phyloP scores from a whole-genome alignment of 2,888 invertebrate genomes.

The Sphaerophoria taeniata region DNA sequence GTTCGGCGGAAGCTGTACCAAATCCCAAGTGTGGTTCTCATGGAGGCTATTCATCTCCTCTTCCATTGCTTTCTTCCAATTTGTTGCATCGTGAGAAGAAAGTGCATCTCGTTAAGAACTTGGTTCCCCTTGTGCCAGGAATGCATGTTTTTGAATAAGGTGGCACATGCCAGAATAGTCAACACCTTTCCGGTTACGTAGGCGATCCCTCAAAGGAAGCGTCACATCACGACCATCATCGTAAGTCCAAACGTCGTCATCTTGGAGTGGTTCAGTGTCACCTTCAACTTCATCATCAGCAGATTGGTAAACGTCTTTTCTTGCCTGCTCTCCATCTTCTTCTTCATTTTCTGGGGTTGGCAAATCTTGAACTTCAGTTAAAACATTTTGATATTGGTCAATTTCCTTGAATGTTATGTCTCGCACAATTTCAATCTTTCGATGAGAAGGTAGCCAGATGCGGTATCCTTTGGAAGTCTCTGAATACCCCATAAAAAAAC shows the following conservation, averaged over 20 bases:
- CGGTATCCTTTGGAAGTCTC: slow-evolving; percentile 56
- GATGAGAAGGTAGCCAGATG: slow-evolving; percentile 44
- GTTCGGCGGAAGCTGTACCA: neutral
- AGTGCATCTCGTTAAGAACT: slow-evolving; percentile 28
- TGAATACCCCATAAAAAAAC: slow-evolving; percentile 54
- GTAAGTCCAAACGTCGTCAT: neutral
- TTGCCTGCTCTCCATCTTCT: neutral
- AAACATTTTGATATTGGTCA: neutral
- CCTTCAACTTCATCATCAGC: slow-evolving; percentile 4
- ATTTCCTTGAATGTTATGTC: slow-evolving; percentile 53
- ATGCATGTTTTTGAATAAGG: neutral
- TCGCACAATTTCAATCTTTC: slow-evolving; percentile 45
- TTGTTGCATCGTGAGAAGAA: neutral
- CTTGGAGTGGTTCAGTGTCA: neutral
- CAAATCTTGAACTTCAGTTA: neutral
- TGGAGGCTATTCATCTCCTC: slow-evolving; percentile 39
- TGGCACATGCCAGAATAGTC: slow-evolving; percentile 25
- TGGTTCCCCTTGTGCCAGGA: slow-evolving; percentile 10
- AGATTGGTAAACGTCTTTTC: neutral
- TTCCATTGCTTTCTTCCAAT: neutral
- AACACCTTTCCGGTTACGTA: neutral
- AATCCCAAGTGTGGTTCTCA: slow-evolving; percentile 39
- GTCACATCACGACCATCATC: neutral
- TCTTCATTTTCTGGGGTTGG: neutral
- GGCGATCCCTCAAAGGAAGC: slow-evolving; percentile 9